Evolutionary conservation across 2,797 vertebrate species (phyloP), one percentile per base, ranked within the genome.

Genomic region (Megaceryle alcyon): DNA sequence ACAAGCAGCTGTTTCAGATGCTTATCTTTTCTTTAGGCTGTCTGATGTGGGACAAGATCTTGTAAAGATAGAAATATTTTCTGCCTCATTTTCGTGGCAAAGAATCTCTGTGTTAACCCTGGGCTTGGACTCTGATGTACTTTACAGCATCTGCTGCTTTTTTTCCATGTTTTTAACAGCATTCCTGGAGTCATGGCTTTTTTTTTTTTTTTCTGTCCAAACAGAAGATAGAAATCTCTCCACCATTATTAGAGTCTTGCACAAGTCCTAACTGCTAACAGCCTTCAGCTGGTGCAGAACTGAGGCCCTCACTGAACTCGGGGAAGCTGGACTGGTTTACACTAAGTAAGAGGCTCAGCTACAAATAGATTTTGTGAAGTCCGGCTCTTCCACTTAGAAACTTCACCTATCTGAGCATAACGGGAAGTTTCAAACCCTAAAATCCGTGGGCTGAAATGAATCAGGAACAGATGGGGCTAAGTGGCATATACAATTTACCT

Each of bases 1-100:
- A 1, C 94, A 94, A 31, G 46, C 84, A 94, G 59, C 46, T 8
- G 19, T 81, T 80, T 43, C 51, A 83, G 93, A 94, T 76, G 44
- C 44, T 73, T 94, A 59, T 85, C 84, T 92, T 88, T 97, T 94
- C 73, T 96, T 93, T 48, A 82, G 37, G n/a, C 5, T 93, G 44
- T 91, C 88, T 80, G 86, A 90, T 86, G n/a, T 18, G 25, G 72
- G 56, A 86, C 37, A 82, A 94, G 91, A 97, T 94, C 86, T 86
- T 94, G 72, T 95, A 94, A 97, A 97, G 92, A 97, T 88, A 96
- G 22, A 88, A 78, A 79, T 12, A 15, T 83, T 68, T 95, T 91
- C 91, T 88, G 81, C 82, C 75, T 92, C 82, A 63, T 95, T 83
- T 79, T 69, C 87, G 54, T 25, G 44, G 84, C 29, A 92, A 92